These are phyloP conservation scores for Dexiosoma caninum DNA, from an alignment of 2,888 invertebrate species.

Conservation along the genomic window DNA sequence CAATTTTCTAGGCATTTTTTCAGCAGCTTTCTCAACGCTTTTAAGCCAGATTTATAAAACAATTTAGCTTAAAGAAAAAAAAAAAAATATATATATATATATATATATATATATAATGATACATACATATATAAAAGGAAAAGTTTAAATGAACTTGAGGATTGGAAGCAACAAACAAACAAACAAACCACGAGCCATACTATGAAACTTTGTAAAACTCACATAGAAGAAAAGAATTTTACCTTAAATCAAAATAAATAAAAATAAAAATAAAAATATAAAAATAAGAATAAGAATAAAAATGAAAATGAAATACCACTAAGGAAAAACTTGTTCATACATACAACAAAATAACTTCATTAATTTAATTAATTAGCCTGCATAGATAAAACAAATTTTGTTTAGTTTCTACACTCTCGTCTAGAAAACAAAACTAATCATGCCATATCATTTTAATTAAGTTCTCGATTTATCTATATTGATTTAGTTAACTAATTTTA, in stretches of 20 bases:
- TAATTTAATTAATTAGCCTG: background rate
- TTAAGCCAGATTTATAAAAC: constrained; percentile 41
- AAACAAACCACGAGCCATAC: background rate
- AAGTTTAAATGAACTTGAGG: constrained; percentile 18
- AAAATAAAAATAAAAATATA: background rate
- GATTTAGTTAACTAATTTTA: background rate
- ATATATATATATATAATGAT: background rate
- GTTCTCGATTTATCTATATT: background rate
- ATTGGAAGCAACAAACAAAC: background rate
- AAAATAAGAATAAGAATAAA: background rate
- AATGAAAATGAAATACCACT: background rate
- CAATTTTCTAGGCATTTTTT: constrained; percentile 47
- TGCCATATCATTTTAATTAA: constrained; percentile 50
- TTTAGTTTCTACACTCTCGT: background rate
- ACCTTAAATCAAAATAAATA: constrained; percentile 31
- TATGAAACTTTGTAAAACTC: constrained; percentile 21
- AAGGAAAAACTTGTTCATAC: background rate
- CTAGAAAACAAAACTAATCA: background rate
- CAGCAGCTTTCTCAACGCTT: constrained; percentile 59
- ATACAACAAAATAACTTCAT: constrained; percentile 26
- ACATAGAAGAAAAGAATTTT: constrained; percentile 14
- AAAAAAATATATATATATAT: too few relatives aligned
- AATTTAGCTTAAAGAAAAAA: constrained; percentile 18
- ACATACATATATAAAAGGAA: background rate
- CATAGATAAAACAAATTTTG: constrained; percentile 22